Percentiles rank a stretch among this genome's conserved stretches.
phyloP scores from a whole-genome alignment of 1,140 invertebrate genomes.

The Heliconius congener region DNA sequence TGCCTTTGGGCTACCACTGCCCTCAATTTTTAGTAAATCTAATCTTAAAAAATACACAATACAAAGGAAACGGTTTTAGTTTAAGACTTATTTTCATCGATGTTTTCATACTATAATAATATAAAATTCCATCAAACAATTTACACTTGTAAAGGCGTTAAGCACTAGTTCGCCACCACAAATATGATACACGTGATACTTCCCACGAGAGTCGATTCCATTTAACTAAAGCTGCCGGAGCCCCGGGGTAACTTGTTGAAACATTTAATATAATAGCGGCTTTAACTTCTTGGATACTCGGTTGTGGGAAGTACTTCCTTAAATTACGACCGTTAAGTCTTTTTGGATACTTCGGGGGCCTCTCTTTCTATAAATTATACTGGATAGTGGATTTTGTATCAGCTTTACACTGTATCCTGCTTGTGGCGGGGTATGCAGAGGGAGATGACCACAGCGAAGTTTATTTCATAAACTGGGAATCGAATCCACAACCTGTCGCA shows the following conservation, averaged over 20 bases:
- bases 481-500: no score
- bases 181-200: slow-evolving; percentile 23
- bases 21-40: no score
- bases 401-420: no score
- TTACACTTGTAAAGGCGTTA: slow-evolving; percentile 9
- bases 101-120: background rate
- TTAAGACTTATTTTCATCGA: background rate
- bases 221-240: slow-evolving; percentile 33
- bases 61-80: background rate
- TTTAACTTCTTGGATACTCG: slow-evolving; percentile 23
- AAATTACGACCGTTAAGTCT: slow-evolving; percentile 16
- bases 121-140: slow-evolving; percentile 8
- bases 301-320: slow-evolving; percentile 16
- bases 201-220: slow-evolving; percentile 30
- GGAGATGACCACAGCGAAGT: no score
- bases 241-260: slow-evolving; percentile 29
- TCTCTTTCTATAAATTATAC: background rate
- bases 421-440: no score
- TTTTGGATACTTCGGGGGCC: background rate
- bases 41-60: background rate
- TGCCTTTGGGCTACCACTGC: no score
- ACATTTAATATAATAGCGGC: slow-evolving; percentile 32
- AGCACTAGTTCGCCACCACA: slow-evolving; percentile 19
- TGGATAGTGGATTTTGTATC: background rate
- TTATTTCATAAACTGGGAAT: no score